Base-by-base conservation (phyloP, 2,797 vertebrate species). In the Rhinophrynus dorsalis region DNA sequence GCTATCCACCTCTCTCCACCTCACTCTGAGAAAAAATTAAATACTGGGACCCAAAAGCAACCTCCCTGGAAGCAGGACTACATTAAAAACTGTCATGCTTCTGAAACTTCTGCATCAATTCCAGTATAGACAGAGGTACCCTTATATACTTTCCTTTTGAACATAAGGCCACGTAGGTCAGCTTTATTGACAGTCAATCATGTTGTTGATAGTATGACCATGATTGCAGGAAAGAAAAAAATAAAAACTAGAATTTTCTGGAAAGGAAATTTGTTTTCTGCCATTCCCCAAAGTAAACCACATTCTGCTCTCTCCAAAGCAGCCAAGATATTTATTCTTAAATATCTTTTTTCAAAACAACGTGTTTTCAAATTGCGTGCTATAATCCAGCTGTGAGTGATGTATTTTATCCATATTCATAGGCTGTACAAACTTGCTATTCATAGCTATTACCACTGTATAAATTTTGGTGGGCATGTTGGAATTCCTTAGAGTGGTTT, bases 381-480 rank as follows among this genome's bases (percentile, higher is more conserved):
- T 76, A 77, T 81, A 77, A 74, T 76, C 76, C 2, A 2, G 78
- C 79, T 57, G 17, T 76, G 79, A 86, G 85, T 85, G 85, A 88
- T 90, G 81, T 85, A 86, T 87, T 90, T 88, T 83, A 88, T 88
- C 82, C 86, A 85, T 87, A 90, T 89, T 89, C 86, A 86, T 86
- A 88, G 82, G 76, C 81, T 58, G 77, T 83, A 91, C 86, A 90
- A 89, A 86, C 87, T 91, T 91, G 86, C 90, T 91, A 89, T 90
- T 90, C 89, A 91, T 88, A 90, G 87, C 76, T 78, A 75, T 76
- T 74, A 74, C 77, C 75, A 33, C 81, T 71, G 75, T 79, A 84
- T 80, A 82, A 86, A 85, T 85, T 85, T 81, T 79, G 76, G 85
- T 67, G 73, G 84, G 77, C 57, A 68, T 74, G 75, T 62, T 88